These are phyloP conservation scores for Rhynchomys soricoides DNA, from an alignment of 2,113 vertebrate genomes.

Conservation along the genomic window DNA sequence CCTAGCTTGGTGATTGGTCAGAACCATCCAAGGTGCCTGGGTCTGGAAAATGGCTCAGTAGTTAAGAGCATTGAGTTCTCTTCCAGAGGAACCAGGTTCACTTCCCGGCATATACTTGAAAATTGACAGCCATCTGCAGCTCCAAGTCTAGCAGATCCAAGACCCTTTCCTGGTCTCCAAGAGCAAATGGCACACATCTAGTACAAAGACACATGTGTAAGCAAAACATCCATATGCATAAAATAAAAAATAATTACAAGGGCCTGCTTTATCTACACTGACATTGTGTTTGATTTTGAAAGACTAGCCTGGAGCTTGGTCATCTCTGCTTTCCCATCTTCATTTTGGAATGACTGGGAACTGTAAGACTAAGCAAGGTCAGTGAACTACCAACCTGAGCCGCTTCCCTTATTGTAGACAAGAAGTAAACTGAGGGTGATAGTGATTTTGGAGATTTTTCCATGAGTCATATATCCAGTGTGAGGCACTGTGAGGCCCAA, in stretches of 20 bases:
- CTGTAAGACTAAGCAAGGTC: not conserved
- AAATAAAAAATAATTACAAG: not conserved
- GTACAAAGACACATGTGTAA: not conserved
- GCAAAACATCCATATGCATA: not conserved
- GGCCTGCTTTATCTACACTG: not conserved
- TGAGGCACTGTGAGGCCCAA: not conserved
- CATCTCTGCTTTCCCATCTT: not conserved
- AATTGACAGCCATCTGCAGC: not conserved
- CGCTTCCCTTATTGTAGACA: conserved; percentile 33
- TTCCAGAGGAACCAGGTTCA: not conserved
- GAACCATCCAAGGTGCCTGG: not conserved
- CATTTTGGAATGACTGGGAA: not conserved
- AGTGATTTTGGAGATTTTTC: conserved; percentile 1
- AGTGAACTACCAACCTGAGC: not conserved
- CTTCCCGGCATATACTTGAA: not conserved
- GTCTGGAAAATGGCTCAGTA: not conserved
- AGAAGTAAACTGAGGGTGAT: conserved; percentile 33
- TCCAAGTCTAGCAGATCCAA: not conserved
- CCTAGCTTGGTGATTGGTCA: not conserved
- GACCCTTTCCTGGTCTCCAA: not conserved
- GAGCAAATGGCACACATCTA: not conserved
- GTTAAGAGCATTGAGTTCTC: not conserved
- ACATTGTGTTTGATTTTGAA: not conserved
- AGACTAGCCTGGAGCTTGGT: not conserved
- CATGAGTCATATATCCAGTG: not conserved